Conservation (phyloP, 2,113 vertebrate genomes). For the Ochotona curzoniae region DNA sequence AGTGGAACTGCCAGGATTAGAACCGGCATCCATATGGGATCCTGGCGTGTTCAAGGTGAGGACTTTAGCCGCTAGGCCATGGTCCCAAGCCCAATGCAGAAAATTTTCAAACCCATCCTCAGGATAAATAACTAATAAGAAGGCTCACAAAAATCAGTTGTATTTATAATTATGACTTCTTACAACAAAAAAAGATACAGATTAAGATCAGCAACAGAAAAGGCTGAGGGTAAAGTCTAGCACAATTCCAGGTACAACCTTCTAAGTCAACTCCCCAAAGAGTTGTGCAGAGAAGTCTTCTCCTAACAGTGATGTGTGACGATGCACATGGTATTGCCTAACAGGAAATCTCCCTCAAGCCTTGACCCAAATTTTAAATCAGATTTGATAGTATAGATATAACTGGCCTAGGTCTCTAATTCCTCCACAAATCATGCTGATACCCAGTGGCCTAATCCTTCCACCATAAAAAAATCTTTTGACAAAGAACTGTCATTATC, state of each 20-base stretch:
- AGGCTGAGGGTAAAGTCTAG: background rate
- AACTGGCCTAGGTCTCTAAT: background rate
- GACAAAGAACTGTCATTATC: background rate
- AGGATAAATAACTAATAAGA: background rate
- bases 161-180: background rate
- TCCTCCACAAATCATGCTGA: background rate
- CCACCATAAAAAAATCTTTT: background rate
- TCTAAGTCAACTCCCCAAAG: background rate
- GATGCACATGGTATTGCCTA: background rate
- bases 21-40: too few species aligned
- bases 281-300: background rate
- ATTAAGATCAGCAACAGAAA: background rate
- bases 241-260: background rate
- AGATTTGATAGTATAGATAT: background rate
- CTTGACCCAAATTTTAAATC: background rate
- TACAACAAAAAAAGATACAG: background rate
- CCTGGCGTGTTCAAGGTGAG: too few species aligned
- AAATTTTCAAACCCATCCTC: background rate
- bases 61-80: too few species aligned
- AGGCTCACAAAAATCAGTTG: background rate
- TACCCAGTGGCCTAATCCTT: background rate
- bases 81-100: too few species aligned
- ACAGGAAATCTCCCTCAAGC: background rate
- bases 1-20: too few species aligned
- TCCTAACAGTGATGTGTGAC: background rate